These are phyloP conservation scores for Berghia stephanieae DNA, from an alignment of 1,140 invertebrate genomes.

Conservation along the genomic window DNA sequence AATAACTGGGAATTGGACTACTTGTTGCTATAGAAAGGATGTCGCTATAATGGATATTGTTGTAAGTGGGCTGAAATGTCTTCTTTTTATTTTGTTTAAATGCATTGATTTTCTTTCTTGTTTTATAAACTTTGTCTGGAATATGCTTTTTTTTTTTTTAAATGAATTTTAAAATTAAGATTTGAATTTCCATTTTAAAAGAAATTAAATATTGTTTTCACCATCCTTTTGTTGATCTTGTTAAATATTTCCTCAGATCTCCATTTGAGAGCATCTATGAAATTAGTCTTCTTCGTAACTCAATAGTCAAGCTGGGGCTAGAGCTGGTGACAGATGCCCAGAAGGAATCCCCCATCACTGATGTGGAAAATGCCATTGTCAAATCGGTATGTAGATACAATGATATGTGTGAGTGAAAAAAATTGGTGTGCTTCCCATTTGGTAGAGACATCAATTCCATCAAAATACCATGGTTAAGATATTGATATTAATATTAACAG, in stretches of 20 bases:
- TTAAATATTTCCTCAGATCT: conserved; percentile 66
- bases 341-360: conserved; percentile 75
- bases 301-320: conserved; percentile 80
- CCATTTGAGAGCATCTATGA: conserved; percentile 78
- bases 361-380: conserved; percentile 69
- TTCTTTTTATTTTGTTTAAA: too few relatives aligned
- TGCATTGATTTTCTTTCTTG: too few relatives aligned
- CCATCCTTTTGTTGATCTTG: too few relatives aligned
- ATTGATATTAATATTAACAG: too few relatives aligned
- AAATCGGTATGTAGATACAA: conserved; percentile 55
- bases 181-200: background rate
- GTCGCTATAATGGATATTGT: too few relatives aligned
- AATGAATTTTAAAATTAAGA: background rate
- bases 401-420: background rate
- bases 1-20: too few relatives aligned
- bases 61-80: too few relatives aligned
- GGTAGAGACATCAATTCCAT: too few relatives aligned
- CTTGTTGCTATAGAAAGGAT: too few relatives aligned
- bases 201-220: background rate
- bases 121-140: too few relatives aligned
- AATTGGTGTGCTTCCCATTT: background rate
- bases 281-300: conserved; percentile 75
- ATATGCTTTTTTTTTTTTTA: background rate
- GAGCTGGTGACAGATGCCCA: conserved; percentile 88
- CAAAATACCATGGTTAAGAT: too few relatives aligned